These are phyloP conservation scores for Papilio dardanus DNA, from an alignment of 1,140 invertebrate genomes.

Conservation along the genomic window DNA sequence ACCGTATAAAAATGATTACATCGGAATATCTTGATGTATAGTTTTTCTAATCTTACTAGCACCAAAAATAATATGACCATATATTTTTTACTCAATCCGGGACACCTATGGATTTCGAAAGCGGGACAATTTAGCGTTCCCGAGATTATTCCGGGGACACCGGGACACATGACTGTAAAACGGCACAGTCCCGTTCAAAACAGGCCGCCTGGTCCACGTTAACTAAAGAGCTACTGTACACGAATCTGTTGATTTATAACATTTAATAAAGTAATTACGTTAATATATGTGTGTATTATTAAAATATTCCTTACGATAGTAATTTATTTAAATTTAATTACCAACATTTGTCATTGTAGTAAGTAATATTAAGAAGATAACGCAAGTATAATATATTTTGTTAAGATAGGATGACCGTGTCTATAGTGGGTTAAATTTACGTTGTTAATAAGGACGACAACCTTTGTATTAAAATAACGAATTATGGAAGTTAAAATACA, in stretches of 20 bases:
- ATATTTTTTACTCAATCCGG: too few species aligned
- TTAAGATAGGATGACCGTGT: constrained; percentile 1
- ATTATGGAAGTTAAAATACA: too few species aligned
- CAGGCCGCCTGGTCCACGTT: too few species aligned
- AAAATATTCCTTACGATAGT: background rate
- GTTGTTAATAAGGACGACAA: too few species aligned
- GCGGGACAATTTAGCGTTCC: too few species aligned
- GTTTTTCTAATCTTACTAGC: constrained; percentile 9
- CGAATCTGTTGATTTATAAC: background rate
- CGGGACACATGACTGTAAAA: too few species aligned
- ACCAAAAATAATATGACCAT: too few species aligned
- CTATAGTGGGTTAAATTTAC: background rate
- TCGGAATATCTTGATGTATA: background rate
- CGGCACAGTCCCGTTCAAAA: too few species aligned
- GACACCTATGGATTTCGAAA: too few species aligned
- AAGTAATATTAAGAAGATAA: background rate
- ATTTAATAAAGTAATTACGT: constrained; percentile 5
- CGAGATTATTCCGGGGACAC: too few species aligned
- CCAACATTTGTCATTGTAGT: background rate
- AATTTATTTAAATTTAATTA: constrained; percentile 18
- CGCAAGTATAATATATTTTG: background rate
- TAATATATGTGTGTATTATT: constrained; percentile 3
- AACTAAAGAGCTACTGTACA: background rate
- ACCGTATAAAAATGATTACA: background rate
- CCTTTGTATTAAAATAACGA: too few species aligned